Evolutionary conservation across 2,113 vertebrate species (phyloP).

Genomic region (Neoarius graeffei): DNA sequence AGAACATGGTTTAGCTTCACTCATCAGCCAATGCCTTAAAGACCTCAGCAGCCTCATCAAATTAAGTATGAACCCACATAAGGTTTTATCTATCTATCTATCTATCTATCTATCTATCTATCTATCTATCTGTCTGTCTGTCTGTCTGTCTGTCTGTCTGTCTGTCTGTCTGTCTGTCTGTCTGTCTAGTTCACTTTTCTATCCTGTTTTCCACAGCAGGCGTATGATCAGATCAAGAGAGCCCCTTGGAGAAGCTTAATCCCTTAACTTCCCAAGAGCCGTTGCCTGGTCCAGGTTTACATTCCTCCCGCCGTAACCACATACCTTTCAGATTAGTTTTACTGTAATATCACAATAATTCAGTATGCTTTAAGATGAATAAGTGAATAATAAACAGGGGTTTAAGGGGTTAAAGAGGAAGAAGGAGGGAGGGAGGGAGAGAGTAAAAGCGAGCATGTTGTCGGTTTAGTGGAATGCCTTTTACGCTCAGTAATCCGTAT

Average conservation of each 20-base stretch:
- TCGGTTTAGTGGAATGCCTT: neutral
- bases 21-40: too few relatives aligned
- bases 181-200: too few relatives aligned
- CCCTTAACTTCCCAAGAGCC: neutral
- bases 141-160: too few relatives aligned
- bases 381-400: neutral
- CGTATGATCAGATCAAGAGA: too few relatives aligned
- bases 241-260: neutral
- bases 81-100: too few relatives aligned
- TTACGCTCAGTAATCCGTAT: neutral
- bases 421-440: neutral
- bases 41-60: too few relatives aligned
- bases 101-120: too few relatives aligned
- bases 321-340: slow-evolving; percentile 1
- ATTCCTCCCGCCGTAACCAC: neutral
- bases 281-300: neutral
- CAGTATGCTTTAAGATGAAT: neutral
- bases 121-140: too few relatives aligned
- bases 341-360: neutral
- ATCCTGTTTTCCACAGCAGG: too few relatives aligned
- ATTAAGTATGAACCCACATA: too few relatives aligned
- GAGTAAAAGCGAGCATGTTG: neutral
- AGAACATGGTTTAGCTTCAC: too few relatives aligned
- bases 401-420: neutral
- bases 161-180: too few relatives aligned